Evolutionary conservation across 2,888 invertebrate genomes (phyloP), one percentile per base, ranked within the genome.

Genomic region (Phasia obesa): DNA sequence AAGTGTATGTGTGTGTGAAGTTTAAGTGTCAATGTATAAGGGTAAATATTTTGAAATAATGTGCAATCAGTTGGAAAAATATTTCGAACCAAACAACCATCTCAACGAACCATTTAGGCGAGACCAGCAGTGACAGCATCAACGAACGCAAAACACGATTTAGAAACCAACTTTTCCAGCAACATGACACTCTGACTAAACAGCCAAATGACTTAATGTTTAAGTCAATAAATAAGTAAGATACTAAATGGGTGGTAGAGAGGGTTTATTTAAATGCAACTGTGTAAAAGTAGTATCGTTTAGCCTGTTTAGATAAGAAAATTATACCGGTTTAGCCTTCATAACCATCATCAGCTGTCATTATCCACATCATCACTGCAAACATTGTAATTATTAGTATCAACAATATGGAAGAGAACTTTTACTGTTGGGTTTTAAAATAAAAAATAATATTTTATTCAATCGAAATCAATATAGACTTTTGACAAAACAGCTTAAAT

Each of bases 291-390:
- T 81, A 74, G 80, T 83, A 84, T 84, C 84, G 81, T 69, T 74
- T 85, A 84, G 77, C 62, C 71, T 81, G 84, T 85, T 86, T 81
- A 85, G 86, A 86, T 85, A 86, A 84, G 85, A 82, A 85, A 81
- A 83, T 76, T 70, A 69, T 79, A 42, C 65, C 76, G 75, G 71
- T 57, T 69, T 57, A 51, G n/a, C 65, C 78, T 78, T 55, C 64
- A 70, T 69, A 76, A 78, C 38, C 65, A 55, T 1, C 62, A 49
- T n/a, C 51, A 13, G 38, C 21, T 27, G 11, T 47, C 71, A 69
- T 44, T 53, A 49, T 57, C 44, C 69, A 42, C 64, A 60, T 27
- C 17, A 53, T 31, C 49, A 67, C 59, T 60, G 11, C 11, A 2
- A 35, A 11, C 11, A 31, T 51, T 49, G n/a, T 53, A 23, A 19